Evolutionary conservation across 2,888 invertebrate genomes (phyloP).

Genomic region (Heliothis peltigera): DNA sequence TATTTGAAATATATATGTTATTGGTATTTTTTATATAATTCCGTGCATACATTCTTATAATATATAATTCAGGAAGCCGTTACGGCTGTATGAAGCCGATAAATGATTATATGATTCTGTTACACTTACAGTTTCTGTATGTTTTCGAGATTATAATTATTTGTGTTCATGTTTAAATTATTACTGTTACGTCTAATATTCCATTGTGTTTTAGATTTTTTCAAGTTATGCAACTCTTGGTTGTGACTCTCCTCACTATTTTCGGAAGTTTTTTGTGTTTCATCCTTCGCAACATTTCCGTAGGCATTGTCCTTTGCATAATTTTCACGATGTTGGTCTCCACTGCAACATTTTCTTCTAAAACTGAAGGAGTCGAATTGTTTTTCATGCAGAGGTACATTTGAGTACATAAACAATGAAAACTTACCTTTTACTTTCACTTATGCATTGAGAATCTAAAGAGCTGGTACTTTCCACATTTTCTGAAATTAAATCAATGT

Average conservation of each 20-base stretch:
- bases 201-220: constrained; percentile 78
- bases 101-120: neutral
- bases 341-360: constrained; percentile 46
- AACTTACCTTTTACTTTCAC: constrained; percentile 30
- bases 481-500: constrained; percentile 27
- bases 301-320: neutral
- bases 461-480: constrained; percentile 1
- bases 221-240: constrained; percentile 27
- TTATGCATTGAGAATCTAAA: constrained; percentile 2
- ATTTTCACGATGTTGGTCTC: constrained; percentile 8
- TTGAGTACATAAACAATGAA: neutral
- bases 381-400: no score
- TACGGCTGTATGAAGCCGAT: no score
- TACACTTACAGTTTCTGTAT: constrained; percentile 75
- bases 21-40: no score
- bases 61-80: no score
- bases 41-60: no score
- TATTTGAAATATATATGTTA: no score
- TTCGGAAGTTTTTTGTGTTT: constrained; percentile 4
- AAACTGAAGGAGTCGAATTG: constrained; percentile 31
- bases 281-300: neutral
- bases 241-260: neutral
- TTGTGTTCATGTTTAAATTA: constrained; percentile 21
- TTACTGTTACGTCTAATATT: constrained; percentile 62
- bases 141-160: constrained; percentile 63